These are phyloP conservation scores for Elegia similella DNA, from an alignment of 2,888 invertebrate genomes.

Conservation along the genomic window DNA sequence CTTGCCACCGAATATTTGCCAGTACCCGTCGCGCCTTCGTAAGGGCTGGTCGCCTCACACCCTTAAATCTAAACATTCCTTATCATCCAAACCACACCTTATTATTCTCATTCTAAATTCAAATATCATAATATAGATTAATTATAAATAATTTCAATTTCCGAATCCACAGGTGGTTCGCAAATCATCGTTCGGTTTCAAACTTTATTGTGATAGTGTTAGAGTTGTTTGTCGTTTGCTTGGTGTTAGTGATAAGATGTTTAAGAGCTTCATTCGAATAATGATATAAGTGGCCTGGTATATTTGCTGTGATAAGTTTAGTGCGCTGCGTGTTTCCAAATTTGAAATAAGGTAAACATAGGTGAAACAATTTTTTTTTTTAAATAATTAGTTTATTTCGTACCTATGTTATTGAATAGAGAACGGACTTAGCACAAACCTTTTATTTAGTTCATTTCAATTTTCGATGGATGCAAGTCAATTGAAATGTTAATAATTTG, in stretches of 20 bases:
- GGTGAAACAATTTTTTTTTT: neutral
- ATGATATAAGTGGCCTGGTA: slow-evolving; percentile 13
- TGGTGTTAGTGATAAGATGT: slow-evolving; percentile 7
- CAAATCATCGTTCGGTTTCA: neutral
- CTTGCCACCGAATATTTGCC: slow-evolving; percentile 10
- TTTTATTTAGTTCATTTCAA: too few relatives aligned
- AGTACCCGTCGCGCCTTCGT: slow-evolving; percentile 15
- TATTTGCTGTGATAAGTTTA: slow-evolving; percentile 13
- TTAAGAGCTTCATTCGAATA: slow-evolving; percentile 5
- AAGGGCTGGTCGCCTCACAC: slow-evolving; percentile 18
- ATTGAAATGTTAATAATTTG: too few relatives aligned
- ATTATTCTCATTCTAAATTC: slow-evolving; percentile 3
- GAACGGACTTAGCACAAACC: too few relatives aligned
- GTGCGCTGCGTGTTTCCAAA: slow-evolving; percentile 1
- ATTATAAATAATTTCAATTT: slow-evolving; percentile 8
- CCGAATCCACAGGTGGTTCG: slow-evolving; percentile 18
- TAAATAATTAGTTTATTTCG: too few relatives aligned
- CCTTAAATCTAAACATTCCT: slow-evolving; percentile 11
- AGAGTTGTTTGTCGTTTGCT: slow-evolving; percentile 5
- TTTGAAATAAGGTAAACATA: slow-evolving; percentile 5
- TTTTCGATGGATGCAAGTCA: too few relatives aligned
- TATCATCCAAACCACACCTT: slow-evolving; percentile 9
- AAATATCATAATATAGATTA: neutral
- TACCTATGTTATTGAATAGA: too few relatives aligned
- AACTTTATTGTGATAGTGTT: slow-evolving; percentile 11